Evolutionary conservation across 2,113 vertebrate genomes (phyloP).

Genomic region (Fregetta grallaria): DNA sequence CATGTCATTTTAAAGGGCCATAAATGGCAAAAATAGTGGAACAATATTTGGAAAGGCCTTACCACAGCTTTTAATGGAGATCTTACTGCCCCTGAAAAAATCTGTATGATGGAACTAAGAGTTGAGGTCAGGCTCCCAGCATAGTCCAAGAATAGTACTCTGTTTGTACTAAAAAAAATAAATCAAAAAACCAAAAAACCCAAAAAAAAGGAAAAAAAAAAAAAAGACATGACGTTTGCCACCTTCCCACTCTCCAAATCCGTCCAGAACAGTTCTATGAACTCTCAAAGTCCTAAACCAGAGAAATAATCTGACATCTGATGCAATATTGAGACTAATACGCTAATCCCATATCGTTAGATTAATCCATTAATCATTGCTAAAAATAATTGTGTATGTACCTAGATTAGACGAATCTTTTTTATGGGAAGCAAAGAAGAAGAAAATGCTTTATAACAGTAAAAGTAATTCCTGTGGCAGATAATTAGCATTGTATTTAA

Average conservation of each 20-base stretch:
- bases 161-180: background rate
- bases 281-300: background rate
- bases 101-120: background rate
- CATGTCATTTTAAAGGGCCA: background rate
- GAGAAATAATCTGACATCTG: constrained; percentile 12
- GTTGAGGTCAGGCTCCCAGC: background rate
- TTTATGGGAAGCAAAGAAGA: background rate
- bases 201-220: background rate
- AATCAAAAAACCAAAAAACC: rapidly evolving
- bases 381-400: constrained; percentile 9
- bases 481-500: background rate
- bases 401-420: background rate
- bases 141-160: background rate
- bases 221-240: background rate
- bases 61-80: background rate
- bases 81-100: background rate
- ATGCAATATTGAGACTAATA: constrained; percentile 42
- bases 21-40: background rate
- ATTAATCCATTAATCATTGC: constrained; percentile 48
- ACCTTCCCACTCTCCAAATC: background rate
- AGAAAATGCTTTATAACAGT: background rate
- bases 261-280: background rate
- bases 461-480: background rate
- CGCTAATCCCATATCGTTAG: background rate
- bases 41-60: background rate